Evolutionary conservation across 2,113 vertebrate genomes (phyloP).

Genomic region (Corythornis cristatus): DNA sequence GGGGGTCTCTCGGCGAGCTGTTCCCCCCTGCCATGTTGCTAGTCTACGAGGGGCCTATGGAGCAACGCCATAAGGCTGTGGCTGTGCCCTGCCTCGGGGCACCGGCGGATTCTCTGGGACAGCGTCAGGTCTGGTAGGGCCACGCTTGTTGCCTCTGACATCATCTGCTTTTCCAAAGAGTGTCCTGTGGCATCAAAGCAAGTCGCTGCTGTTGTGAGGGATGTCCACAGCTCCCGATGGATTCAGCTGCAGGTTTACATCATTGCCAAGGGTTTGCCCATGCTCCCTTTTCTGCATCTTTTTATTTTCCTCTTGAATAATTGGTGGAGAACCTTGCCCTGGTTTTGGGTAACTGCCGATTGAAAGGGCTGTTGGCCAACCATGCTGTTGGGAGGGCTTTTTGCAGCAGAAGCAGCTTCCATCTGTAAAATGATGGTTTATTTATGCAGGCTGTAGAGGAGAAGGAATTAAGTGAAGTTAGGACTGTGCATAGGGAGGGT

Average conservation of each 20-base stretch:
- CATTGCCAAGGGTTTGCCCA: accelerated
- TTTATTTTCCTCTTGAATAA: background rate
- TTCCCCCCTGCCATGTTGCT: accelerated
- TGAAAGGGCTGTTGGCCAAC: background rate
- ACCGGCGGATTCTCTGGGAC: background rate
- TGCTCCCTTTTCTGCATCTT: background rate
- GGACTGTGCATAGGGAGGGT: background rate
- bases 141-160: background rate
- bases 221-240: background rate
- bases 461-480: background rate
- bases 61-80: accelerated
- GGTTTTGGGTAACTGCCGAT: background rate
- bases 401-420: background rate
- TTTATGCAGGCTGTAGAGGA: background rate
- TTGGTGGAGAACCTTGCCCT: background rate
- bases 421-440: background rate
- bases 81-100: background rate
- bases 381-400: background rate
- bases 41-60: background rate
- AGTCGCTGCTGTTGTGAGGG: background rate
- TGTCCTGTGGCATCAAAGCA: background rate
- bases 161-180: background rate
- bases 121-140: background rate
- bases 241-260: background rate
- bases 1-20: background rate